Percentiles rank a stretch among this genome's conserved stretches.
These are phyloP conservation scores for Notodonta ziczac DNA, from an alignment of 2,888 invertebrate genomes.

Conservation along the genomic window DNA sequence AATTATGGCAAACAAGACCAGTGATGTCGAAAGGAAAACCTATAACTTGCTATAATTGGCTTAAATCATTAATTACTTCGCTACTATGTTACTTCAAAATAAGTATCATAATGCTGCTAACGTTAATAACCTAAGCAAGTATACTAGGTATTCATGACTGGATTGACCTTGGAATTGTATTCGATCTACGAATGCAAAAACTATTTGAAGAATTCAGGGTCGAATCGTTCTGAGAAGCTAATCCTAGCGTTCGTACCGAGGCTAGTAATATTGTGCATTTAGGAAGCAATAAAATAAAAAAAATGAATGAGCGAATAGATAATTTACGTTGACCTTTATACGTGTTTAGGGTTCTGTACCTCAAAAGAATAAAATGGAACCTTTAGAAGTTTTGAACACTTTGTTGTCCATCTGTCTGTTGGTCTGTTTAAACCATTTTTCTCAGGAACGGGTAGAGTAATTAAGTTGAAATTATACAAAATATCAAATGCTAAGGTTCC, in stretches of 20 bases:
- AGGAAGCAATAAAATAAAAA: background rate
- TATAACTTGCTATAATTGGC: constrained; percentile 57
- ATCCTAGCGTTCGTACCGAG: constrained; percentile 7
- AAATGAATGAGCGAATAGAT: constrained; percentile 10
- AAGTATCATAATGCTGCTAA: constrained; percentile 24
- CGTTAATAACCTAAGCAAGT: constrained; percentile 29
- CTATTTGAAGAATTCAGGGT: constrained; percentile 26
- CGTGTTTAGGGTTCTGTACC: no score
- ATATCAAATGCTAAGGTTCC: no score
- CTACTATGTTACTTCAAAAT: constrained; percentile 25
- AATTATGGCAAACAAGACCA: constrained; percentile 11
- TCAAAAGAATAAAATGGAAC: no score
- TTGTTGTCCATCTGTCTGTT: no score
- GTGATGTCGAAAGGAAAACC: constrained; percentile 29
- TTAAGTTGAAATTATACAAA: no score
- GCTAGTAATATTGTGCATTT: background rate
- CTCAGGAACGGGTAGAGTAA: no score
- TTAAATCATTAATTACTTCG: constrained; percentile 39
- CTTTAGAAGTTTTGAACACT: no score
- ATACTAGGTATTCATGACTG: constrained; percentile 30
- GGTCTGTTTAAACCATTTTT: no score
- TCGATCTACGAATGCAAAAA: constrained; percentile 26
- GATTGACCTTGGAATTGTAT: constrained; percentile 21
- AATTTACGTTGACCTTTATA: background rate
- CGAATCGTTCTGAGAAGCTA: constrained; percentile 16